These are phyloP conservation scores for Eulemur mongoz DNA, from an alignment of 2,797 vertebrate species.

Conservation along the genomic window DNA sequence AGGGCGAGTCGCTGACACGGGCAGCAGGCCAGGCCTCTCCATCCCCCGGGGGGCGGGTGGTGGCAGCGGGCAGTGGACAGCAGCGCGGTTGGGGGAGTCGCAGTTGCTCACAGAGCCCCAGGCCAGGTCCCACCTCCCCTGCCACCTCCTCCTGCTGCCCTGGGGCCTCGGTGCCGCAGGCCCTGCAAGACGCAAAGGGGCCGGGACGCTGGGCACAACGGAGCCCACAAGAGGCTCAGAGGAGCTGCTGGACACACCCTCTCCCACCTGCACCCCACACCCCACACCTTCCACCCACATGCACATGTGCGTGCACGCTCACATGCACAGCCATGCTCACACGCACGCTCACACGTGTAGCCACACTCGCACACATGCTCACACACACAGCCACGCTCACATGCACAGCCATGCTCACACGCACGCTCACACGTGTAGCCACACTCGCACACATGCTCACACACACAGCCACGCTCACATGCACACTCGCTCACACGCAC, in stretches of 20 bases:
- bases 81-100: not conserved
- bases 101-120: not conserved
- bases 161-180: accelerated
- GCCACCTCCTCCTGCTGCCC: not conserved
- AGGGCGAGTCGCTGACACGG: accelerated
- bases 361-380: too few relatives aligned
- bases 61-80: accelerated
- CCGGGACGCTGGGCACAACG: accelerated
- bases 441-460: too few relatives aligned
- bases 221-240: not conserved
- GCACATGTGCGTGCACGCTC: too few relatives aligned
- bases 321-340: too few relatives aligned
- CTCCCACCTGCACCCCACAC: too few relatives aligned
- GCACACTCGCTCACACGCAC: not conserved
- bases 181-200: too few relatives aligned
- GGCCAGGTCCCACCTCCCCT: not conserved
- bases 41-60: accelerated
- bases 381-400: not conserved
- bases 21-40: not conserved
- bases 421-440: too few relatives aligned
- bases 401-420: too few relatives aligned
- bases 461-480: too few relatives aligned
- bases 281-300: too few relatives aligned
- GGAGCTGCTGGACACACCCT: not conserved
- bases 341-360: not conserved